A percentile compares a stretch with the other conserved stretches of the same genome.
These are phyloP conservation scores for Actinia tenebrosa DNA, from an alignment of 64 coral and sea anemone genomes.

Conservation along the genomic window DNA sequence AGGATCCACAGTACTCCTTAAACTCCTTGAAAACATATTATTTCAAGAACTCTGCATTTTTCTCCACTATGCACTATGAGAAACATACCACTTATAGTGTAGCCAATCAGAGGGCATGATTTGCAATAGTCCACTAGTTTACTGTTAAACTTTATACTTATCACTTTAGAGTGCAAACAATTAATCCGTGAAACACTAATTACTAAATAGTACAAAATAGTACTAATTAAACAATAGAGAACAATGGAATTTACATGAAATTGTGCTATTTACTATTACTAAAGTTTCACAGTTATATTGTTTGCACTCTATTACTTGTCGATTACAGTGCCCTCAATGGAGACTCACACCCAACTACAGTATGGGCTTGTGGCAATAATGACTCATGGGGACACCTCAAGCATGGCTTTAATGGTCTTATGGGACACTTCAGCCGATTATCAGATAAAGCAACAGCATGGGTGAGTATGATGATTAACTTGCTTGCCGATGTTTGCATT, in stretches of 20 bases:
- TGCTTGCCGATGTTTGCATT: too few relatives aligned
- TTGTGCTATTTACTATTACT: too few relatives aligned
- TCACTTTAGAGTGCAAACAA: too few relatives aligned
- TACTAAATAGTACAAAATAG: too few relatives aligned
- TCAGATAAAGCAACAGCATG: slow-evolving; percentile 80
- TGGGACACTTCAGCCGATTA: slow-evolving; percentile 58
- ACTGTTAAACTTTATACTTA: not conserved
- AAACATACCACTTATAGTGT: not conserved
- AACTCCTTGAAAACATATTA: too few relatives aligned
- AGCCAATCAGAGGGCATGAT: not conserved
- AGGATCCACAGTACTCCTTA: too few relatives aligned
- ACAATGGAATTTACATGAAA: too few relatives aligned
- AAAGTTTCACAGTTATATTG: too few relatives aligned
- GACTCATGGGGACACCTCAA: slow-evolving; percentile 81
- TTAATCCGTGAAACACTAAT: too few relatives aligned
- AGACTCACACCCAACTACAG: slow-evolving; percentile 73
- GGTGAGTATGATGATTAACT: slow-evolving; percentile 29
- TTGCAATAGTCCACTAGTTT: not conserved
- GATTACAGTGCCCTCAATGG: slow-evolving; percentile 60
- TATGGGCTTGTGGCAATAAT: slow-evolving; percentile 90
- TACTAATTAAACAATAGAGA: too few relatives aligned
- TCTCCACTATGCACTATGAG: too few relatives aligned
- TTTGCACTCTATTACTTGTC: not conserved
- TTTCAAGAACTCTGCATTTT: too few relatives aligned
- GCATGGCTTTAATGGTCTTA: slow-evolving; percentile 85